phyloP scores from a whole-genome alignment of 37 sponge, comb jelly and placozoan genomes.

The Chondrilla cf. caribensis region DNA sequence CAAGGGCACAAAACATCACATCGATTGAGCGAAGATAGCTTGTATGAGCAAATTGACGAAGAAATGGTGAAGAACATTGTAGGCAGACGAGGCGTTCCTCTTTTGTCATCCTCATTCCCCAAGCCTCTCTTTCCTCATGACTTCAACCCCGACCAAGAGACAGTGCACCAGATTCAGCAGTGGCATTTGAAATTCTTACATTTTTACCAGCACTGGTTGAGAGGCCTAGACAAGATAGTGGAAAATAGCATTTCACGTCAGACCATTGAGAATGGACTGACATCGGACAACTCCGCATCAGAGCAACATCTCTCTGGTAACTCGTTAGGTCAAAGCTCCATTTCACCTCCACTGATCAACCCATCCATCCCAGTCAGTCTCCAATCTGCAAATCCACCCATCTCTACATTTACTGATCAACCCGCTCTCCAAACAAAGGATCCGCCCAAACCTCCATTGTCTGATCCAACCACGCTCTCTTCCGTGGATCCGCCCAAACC shows the following conservation, averaged over 20 bases:
- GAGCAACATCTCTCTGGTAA: too few species aligned
- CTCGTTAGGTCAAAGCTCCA: too few species aligned
- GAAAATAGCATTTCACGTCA: not conserved
- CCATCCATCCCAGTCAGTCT: too few species aligned
- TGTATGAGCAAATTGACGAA: slow-evolving; percentile 22
- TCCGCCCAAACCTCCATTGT: not conserved
- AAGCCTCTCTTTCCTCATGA: not conserved
- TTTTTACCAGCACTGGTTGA: not conserved
- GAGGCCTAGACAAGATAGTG: not conserved
- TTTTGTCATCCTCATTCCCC: not conserved
- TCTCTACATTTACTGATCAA: too few species aligned
- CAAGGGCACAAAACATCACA: not conserved
- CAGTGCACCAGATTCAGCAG: not conserved
- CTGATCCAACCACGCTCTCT: too few species aligned
- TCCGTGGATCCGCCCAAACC: not conserved
- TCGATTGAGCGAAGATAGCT: not conserved
- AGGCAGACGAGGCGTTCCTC: not conserved
- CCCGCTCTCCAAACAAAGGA: too few species aligned
- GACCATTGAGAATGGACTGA: too few species aligned
- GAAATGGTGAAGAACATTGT: not conserved
- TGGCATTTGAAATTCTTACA: slow-evolving; percentile 1
- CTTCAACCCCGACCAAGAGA: not conserved
- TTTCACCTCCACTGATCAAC: too few species aligned
- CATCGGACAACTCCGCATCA: too few species aligned
- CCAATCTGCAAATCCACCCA: not conserved